A percentile compares a stretch with the other conserved stretches of the same genome.
Evolutionary conservation across 2,888 invertebrate species (phyloP).

Genomic region (Tenthredo amoena): DNA sequence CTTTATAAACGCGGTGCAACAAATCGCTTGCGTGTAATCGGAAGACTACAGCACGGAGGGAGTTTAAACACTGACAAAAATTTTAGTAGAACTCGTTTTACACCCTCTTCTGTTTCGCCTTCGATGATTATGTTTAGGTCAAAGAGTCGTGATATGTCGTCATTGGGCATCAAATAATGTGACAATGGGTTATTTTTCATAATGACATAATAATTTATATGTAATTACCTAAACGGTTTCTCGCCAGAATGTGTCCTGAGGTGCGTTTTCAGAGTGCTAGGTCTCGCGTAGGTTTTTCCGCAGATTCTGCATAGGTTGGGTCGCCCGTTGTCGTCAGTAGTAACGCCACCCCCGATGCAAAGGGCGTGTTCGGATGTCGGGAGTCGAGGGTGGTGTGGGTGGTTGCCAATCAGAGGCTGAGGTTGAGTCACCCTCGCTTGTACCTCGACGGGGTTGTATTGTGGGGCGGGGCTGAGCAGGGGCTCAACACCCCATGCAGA

Average conservation of each 20-base stretch:
- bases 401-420: conserved; percentile 75
- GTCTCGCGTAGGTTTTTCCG: conserved; percentile 97
- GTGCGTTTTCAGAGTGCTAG: conserved; percentile 98
- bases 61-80: not conserved
- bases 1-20: not conserved
- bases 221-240: conserved; percentile 86
- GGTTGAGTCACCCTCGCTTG: conserved; percentile 75
- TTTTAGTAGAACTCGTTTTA: not conserved
- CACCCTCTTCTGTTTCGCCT: not conserved
- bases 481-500: conserved; percentile 77
- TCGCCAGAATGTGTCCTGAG: conserved; percentile 98
- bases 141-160: not conserved
- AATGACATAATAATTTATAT: not conserved
- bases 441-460: conserved; percentile 74
- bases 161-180: not conserved
- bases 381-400: conserved; percentile 72
- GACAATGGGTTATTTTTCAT: not conserved
- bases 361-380: conserved; percentile 77
- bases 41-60: not conserved
- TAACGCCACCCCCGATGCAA: conserved; percentile 78
- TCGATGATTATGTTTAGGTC: not conserved
- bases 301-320: conserved; percentile 96
- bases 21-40: conserved; percentile 18
- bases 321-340: conserved; percentile 87
- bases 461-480: conserved; percentile 76